A percentile compares a stretch with the other conserved stretches of the same genome.
Evolutionary conservation across 2,113 vertebrate genomes (phyloP).

Genomic region (Cheilinus undulatus): DNA sequence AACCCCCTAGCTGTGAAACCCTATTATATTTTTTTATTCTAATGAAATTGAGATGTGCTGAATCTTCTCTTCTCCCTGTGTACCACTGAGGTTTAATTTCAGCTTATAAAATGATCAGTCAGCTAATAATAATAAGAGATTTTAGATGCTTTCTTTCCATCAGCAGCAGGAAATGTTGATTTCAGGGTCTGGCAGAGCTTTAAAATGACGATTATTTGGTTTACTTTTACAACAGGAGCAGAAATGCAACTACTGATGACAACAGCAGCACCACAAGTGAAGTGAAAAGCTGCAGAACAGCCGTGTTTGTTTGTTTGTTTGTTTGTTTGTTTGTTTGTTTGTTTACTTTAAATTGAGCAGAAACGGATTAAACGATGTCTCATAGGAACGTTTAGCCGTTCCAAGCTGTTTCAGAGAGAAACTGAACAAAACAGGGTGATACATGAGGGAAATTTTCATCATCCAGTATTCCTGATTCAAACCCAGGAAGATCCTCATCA

Average conservation of each 20-base stretch:
- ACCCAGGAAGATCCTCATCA: background rate
- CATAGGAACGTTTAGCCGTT: background rate
- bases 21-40: no score
- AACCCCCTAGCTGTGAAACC: no score
- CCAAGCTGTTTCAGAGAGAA: background rate
- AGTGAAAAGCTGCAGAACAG: no score
- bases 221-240: no score
- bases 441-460: background rate
- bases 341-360: background rate
- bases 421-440: no score
- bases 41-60: background rate
- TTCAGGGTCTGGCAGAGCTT: background rate
- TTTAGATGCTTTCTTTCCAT: slow-evolving; percentile 3
- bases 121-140: background rate
- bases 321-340: background rate
- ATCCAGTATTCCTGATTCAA: background rate
- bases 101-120: background rate
- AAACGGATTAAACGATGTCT: background rate
- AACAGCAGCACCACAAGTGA: no score
- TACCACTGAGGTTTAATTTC: background rate
- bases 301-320: background rate
- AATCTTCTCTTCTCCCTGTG: background rate
- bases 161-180: slow-evolving; percentile 8
- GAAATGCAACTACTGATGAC: no score
- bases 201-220: background rate